Conservation (phyloP, 2,888 invertebrate genomes). For the Nudaria mundana region DNA sequence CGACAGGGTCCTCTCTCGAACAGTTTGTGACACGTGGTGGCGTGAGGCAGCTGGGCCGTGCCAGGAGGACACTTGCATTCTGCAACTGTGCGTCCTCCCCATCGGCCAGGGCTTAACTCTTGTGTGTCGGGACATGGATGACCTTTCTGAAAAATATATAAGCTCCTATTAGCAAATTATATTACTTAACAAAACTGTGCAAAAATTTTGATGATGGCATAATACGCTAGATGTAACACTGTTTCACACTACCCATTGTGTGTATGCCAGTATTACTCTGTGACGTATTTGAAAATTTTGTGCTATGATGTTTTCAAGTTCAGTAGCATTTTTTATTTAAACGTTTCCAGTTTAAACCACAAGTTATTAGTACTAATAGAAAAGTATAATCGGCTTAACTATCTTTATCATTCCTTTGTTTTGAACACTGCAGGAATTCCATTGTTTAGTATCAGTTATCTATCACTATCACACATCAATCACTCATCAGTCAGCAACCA, state of each 20-base stretch:
- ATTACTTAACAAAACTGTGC: too few relatives aligned
- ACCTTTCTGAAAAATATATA: slow-evolving; percentile 75
- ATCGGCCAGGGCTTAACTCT: slow-evolving; percentile 86
- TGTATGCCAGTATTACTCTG: too few relatives aligned
- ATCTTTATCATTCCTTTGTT: slow-evolving; percentile 17
- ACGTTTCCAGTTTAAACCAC: too few relatives aligned
- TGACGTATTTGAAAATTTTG: too few relatives aligned
- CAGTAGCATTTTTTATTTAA: too few relatives aligned
- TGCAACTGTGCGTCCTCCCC: slow-evolving; percentile 82
- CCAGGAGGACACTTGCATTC: slow-evolving; percentile 93
- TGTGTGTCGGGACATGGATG: slow-evolving; percentile 92
- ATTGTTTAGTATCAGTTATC: slow-evolving; percentile 13
- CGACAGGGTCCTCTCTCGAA: slow-evolving; percentile 89
- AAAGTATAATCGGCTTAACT: slow-evolving; percentile 1
- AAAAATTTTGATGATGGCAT: too few relatives aligned
- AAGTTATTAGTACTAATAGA: too few relatives aligned
- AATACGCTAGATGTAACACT: too few relatives aligned
- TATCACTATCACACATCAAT: too few relatives aligned
- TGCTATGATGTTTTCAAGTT: too few relatives aligned
- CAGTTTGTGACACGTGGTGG: slow-evolving; percentile 86
- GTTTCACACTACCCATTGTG: too few relatives aligned
- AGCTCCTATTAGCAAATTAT: background rate
- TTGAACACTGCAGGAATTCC: slow-evolving; percentile 2
- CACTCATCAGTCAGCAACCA: too few relatives aligned
- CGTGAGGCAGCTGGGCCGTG: slow-evolving; percentile 85